phyloP scores from a whole-genome alignment of 1,140 invertebrate genomes.

The Anagrus nilaparvatae region DNA sequence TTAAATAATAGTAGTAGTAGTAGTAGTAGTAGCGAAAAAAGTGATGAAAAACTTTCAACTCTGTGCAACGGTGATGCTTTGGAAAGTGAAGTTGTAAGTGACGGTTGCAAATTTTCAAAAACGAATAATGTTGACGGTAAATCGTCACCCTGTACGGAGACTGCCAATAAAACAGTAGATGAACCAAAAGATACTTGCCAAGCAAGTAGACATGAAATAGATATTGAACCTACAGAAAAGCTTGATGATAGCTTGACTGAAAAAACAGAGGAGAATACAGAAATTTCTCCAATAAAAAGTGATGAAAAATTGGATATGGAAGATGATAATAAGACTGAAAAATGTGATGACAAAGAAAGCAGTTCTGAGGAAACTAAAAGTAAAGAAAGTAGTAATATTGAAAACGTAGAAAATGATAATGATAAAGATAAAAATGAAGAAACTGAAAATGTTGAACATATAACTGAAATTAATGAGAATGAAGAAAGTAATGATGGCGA shows the following conservation, averaged over 20 bases:
- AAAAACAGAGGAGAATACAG: background rate
- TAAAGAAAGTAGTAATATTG: too few species aligned
- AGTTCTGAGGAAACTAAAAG: too few species aligned
- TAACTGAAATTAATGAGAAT: background rate
- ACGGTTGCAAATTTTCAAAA: background rate
- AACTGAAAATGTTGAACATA: background rate
- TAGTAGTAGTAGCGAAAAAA: background rate
- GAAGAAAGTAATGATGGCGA: background rate
- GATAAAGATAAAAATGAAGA: background rate
- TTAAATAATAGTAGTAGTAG: too few species aligned
- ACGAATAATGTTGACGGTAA: background rate
- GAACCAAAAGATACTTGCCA: background rate
- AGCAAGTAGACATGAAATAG: background rate
- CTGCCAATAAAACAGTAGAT: background rate
- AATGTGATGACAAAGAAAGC: too few species aligned
- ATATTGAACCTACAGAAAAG: background rate
- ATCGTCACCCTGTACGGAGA: background rate
- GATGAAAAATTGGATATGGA: background rate
- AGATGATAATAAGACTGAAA: background rate
- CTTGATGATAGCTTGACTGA: background rate
- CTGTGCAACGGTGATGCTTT: background rate
- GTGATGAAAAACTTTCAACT: background rate
- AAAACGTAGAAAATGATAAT: background rate
- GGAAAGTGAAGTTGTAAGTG: background rate
- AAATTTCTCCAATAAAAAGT: background rate